A percentile compares a stretch with the other conserved stretches of the same genome.
Evolutionary conservation across 92 coral and sea anemone species (phyloP).

Genomic region (Desmophyllum pertusum): DNA sequence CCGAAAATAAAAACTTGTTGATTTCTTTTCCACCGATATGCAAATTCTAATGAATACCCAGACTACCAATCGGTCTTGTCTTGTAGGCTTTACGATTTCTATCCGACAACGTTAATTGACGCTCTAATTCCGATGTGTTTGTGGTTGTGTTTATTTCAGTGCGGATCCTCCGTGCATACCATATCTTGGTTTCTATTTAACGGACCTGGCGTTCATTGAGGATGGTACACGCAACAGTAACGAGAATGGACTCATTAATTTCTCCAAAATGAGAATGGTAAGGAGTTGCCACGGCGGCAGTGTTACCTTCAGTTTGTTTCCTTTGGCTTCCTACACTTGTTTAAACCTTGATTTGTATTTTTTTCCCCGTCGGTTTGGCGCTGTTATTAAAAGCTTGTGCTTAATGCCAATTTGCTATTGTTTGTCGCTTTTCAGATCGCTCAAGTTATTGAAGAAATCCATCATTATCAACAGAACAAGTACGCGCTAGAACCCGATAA

Average conservation of each 20-base stretch:
- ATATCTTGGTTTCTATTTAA: conserved; percentile 93
- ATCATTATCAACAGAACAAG: conserved; percentile 86
- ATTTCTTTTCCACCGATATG: too few species aligned
- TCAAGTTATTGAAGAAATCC: conserved; percentile 93
- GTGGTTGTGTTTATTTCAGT: conserved; percentile 47
- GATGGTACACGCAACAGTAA: conserved; percentile 93
- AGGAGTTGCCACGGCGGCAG: conserved; percentile 8
- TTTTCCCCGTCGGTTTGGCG: background rate
- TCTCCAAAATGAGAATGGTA: conserved; percentile 99
- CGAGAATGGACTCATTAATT: conserved; percentile 90
- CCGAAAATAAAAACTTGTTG: too few species aligned
- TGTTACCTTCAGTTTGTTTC: background rate
- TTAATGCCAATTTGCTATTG: background rate
- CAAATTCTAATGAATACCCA: too few species aligned
- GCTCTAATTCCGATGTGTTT: background rate
- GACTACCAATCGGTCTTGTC: too few species aligned
- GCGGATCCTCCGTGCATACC: conserved; percentile 98
- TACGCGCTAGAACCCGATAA: conserved; percentile 79
- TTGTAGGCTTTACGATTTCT: too few species aligned
- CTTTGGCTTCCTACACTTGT: background rate
- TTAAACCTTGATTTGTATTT: background rate
- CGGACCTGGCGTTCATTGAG: conserved; percentile 95
- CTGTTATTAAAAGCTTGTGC: background rate
- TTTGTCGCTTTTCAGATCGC: conserved; percentile 73
- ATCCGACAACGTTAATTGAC: too few species aligned